Base-by-base conservation (phyloP, 2,113 vertebrate species). In the Dasyornis broadbenti region DNA sequence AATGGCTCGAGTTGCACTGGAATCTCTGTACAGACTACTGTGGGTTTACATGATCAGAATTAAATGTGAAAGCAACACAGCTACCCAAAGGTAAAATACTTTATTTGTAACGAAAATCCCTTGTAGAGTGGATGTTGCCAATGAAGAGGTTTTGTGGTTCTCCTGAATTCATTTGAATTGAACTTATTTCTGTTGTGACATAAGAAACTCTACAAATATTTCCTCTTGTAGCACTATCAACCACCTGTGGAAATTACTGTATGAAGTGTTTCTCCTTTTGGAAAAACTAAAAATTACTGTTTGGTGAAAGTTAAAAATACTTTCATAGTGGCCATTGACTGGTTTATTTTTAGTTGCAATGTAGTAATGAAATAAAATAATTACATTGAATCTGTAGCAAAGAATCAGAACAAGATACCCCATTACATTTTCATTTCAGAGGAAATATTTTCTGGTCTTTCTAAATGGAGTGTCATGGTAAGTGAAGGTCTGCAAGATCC, bases 11-110 rank as follows among this genome's bases (percentile, higher is more conserved):
- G 99, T 99, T 96, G 99, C 99, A 72, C 98, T 99, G 86, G 99
- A 99, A 97, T 99, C 99, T 31, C 98, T 99, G 39, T 99, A 99
- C 97, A 98, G 99, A 96, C 98, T 99, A 88, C 98, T 99, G 31
- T 99, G 99, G 99, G 99, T 99, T 95, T 99, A 99, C 97, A 99
- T 99, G 99, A 99, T 99, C 95, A 98, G 99, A 92, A 99, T 99
- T 96, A 99, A 99, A 98, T 99, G 99, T 97, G 99, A 99, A 98
- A 99, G 99, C 98, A 99, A 99, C 97, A 99, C 99, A 22, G 99
- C 98, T 90, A 99, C 99, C 65, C 99, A 99, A 96, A 99, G 99
- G 99, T 99, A 98, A 97, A 92, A 71, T 52, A 15, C 21, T 86
- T 22, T 75, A 65, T 63, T 96, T 91, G 30, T 92, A 54, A 45